Conservation (phyloP, 1,140 invertebrate genomes). For the Pseudachorutes palmiensis region DNA sequence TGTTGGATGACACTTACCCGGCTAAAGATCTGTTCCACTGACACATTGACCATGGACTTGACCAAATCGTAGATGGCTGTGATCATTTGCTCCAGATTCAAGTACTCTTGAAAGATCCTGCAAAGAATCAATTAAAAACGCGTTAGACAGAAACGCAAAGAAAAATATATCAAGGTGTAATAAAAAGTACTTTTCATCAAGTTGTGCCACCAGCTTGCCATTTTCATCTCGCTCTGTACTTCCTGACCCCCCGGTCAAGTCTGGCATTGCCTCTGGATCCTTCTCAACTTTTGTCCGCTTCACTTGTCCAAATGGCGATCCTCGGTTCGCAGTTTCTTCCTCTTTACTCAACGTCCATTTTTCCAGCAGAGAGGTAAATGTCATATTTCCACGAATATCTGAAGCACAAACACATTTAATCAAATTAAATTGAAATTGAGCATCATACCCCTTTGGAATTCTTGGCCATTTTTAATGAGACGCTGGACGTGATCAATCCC, state of each 20-base stretch:
- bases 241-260: neutral
- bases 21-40: neutral
- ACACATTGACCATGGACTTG: conserved; percentile 27
- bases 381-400: conserved; percentile 15
- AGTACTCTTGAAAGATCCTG: conserved; percentile 17
- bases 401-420: neutral
- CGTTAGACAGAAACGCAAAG: too few species aligned
- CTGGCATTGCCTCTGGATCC: neutral
- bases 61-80: conserved; percentile 25
- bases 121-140: too few species aligned
- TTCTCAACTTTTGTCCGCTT: neutral
- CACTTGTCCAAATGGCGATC: conserved; percentile 18
- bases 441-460: conserved; percentile 24
- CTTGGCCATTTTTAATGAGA: conserved; percentile 19
- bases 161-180: too few species aligned
- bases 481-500: conserved; percentile 10
- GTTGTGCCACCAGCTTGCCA: too few species aligned
- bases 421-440: neutral
- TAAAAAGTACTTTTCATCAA: neutral
- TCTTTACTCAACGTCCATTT: conserved; percentile 3
- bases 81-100: conserved; percentile 24
- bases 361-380: conserved; percentile 18
- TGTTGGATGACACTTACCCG: neutral
- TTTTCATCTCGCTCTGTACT: neutral
- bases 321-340: conserved; percentile 2